Conservation (phyloP, 2,888 invertebrate species). For the Eupithecia pulchellata region DNA sequence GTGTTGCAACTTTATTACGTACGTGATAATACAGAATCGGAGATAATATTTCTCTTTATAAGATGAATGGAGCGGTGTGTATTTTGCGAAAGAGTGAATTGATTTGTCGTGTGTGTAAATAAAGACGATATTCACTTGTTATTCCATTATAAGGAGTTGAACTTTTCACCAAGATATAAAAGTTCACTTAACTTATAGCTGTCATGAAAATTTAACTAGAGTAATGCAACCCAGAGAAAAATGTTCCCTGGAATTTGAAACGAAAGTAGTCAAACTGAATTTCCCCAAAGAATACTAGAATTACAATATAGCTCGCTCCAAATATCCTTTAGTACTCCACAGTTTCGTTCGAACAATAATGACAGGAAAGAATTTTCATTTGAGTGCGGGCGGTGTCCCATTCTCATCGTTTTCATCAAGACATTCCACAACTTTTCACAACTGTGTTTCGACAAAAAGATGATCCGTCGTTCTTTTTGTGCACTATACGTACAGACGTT, state of each 20-base stretch:
- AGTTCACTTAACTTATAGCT: conserved; percentile 12
- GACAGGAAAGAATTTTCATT: conserved; percentile 79
- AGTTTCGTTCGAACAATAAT: conserved; percentile 70
- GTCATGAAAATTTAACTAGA: conserved; percentile 5
- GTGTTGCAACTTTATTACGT: conserved; percentile 32
- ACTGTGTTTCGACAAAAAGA: conserved; percentile 65
- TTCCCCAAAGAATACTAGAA: conserved; percentile 21
- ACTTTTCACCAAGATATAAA: conserved; percentile 15
- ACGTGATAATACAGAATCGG: conserved; percentile 30
- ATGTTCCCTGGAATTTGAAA: conserved; percentile 14
- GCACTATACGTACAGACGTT: conserved; percentile 49
- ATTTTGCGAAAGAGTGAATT: conserved; percentile 1
- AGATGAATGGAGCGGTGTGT: background rate
- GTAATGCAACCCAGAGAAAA: conserved; percentile 13
- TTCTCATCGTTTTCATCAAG: conserved; percentile 67
- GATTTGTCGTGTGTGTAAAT: background rate
- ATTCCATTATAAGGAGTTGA: background rate
- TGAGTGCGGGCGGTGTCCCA: conserved; percentile 64
- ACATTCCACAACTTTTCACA: conserved; percentile 76
- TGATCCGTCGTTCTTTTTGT: conserved; percentile 54
- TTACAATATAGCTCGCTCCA: conserved; percentile 30
- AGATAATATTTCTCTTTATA: conserved; percentile 16
- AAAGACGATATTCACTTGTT: background rate
- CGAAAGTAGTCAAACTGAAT: conserved; percentile 17
- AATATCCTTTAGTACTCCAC: conserved; percentile 51